Conservation (phyloP, 1,140 invertebrate species). For the Drosophila pseudoobscura region DNA sequence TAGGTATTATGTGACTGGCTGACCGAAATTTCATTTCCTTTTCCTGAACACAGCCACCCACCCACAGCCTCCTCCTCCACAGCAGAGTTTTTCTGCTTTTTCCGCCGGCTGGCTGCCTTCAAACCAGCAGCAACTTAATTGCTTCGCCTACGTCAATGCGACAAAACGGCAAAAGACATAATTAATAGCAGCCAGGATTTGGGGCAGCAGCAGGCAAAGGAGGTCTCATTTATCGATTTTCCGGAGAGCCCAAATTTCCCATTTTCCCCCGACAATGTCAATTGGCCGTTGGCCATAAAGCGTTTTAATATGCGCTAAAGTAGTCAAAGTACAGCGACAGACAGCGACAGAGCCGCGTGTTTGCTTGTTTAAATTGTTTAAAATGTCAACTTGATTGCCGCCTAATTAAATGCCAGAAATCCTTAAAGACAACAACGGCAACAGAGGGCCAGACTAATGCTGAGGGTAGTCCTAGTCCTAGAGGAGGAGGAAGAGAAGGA, state of each 20-base stretch:
- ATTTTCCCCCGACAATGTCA: slow-evolving; percentile 21
- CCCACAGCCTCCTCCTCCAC: not conserved
- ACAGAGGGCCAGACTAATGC: not conserved
- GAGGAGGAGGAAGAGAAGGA: not conserved
- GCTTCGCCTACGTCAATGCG: slow-evolving; percentile 73
- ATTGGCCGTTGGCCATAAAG: slow-evolving; percentile 77
- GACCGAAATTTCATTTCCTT: slow-evolving; percentile 39
- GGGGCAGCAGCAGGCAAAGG: not conserved
- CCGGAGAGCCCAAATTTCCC: no score
- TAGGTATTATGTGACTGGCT: slow-evolving; percentile 76
- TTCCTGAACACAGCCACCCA: not conserved
- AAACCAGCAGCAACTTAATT: slow-evolving; percentile 64
- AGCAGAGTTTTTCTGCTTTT: not conserved
- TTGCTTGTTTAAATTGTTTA: slow-evolving; percentile 80
- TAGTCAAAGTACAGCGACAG: slow-evolving; percentile 39
- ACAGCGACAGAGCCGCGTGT: slow-evolving; percentile 37
- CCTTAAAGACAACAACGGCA: slow-evolving; percentile 66
- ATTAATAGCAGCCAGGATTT: slow-evolving; percentile 60
- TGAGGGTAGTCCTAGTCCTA: not conserved
- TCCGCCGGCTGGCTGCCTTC: not conserved
- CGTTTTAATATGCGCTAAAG: slow-evolving; percentile 74
- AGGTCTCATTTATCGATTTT: slow-evolving; percentile 66
- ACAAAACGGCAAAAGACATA: slow-evolving; percentile 81
- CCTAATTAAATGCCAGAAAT: slow-evolving; percentile 80
- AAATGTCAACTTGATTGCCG: slow-evolving; percentile 79